A percentile compares a stretch with the other conserved stretches of the same genome.
phyloP scores from a whole-genome alignment of 2,888 invertebrate genomes.

The Stegana nigrithorax region DNA sequence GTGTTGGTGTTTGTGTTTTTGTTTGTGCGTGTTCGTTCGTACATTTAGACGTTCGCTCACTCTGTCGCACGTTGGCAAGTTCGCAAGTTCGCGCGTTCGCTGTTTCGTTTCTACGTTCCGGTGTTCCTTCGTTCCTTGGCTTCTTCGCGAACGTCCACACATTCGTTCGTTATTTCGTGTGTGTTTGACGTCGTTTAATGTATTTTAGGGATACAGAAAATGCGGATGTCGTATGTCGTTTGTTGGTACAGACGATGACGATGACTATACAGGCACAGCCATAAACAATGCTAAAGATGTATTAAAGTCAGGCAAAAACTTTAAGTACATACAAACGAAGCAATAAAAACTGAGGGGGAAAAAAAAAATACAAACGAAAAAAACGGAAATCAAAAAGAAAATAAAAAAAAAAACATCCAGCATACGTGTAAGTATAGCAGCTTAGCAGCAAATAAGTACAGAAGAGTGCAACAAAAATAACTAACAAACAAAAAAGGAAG shows the following conservation, averaged over 20 bases:
- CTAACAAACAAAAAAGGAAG: background rate
- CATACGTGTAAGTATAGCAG: background rate
- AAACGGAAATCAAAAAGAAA: conserved; percentile 17
- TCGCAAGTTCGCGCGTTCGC: conserved; percentile 11
- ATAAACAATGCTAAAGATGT: background rate
- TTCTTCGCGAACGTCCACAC: background rate
- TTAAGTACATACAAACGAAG: background rate
- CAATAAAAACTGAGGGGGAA: conserved; percentile 2
- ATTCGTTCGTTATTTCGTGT: background rate
- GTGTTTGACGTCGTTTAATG: conserved; percentile 36
- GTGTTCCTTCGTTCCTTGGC: background rate
- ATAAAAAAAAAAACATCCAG: conserved; percentile 19
- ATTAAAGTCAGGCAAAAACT: background rate
- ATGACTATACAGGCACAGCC: background rate
- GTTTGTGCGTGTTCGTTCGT: conserved; percentile 1
- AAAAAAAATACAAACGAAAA: conserved; percentile 22
- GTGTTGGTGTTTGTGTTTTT: conserved; percentile 1
- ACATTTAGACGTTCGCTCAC: conserved; percentile 10
- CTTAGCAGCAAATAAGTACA: background rate
- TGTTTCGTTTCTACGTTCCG: conserved; percentile 21
- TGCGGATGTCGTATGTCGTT: conserved; percentile 23
- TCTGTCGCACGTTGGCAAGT: background rate
- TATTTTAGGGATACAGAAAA: conserved; percentile 61
- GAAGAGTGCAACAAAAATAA: background rate
- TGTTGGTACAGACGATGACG: conserved; percentile 24